A percentile compares a stretch with the other conserved stretches of the same genome.
Conservation (phyloP, 2,888 invertebrate species). For the Drosophila multiciliata region DNA sequence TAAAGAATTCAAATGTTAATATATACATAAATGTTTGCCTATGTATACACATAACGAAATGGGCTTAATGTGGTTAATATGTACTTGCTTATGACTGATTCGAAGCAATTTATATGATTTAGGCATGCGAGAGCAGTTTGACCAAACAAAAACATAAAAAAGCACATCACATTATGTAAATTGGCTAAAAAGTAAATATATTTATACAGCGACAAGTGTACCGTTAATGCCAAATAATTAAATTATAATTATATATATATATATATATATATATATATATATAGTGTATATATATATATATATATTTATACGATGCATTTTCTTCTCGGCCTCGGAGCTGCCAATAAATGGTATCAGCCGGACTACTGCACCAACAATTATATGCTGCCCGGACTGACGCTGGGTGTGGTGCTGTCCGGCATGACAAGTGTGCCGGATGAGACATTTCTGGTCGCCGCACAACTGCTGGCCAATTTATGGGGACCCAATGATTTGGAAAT, state of each 20-base stretch:
- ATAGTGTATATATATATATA: constrained; percentile 14
- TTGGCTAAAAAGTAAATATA: constrained; percentile 26
- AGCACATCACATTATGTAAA: constrained; percentile 35
- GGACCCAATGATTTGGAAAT: constrained; percentile 51
- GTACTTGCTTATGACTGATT: constrained; percentile 60
- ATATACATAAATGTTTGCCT: constrained; percentile 19
- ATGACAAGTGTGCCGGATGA: constrained; percentile 61
- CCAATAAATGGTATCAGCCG: constrained; percentile 63
- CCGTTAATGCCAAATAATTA: constrained; percentile 71
- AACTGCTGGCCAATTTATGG: constrained; percentile 55
- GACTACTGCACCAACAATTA: constrained; percentile 6
- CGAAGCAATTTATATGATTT: constrained; percentile 57
- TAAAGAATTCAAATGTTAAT: constrained; percentile 37
- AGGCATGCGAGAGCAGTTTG: constrained; percentile 30
- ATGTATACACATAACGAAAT: constrained; percentile 39
- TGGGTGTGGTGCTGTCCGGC: constrained; percentile 61
- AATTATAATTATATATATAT: constrained; percentile 1
- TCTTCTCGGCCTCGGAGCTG: constrained; percentile 3
- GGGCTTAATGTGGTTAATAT: constrained; percentile 40
- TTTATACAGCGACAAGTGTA: constrained; percentile 41
- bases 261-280: constrained; percentile 19
- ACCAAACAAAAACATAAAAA: constrained; percentile 34
- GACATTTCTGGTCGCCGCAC: constrained; percentile 60
- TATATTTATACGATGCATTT: too few relatives aligned
- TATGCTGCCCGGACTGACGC: constrained; percentile 48